Conservation (phyloP, 2,888 invertebrate species). For the Apamea sordens region DNA sequence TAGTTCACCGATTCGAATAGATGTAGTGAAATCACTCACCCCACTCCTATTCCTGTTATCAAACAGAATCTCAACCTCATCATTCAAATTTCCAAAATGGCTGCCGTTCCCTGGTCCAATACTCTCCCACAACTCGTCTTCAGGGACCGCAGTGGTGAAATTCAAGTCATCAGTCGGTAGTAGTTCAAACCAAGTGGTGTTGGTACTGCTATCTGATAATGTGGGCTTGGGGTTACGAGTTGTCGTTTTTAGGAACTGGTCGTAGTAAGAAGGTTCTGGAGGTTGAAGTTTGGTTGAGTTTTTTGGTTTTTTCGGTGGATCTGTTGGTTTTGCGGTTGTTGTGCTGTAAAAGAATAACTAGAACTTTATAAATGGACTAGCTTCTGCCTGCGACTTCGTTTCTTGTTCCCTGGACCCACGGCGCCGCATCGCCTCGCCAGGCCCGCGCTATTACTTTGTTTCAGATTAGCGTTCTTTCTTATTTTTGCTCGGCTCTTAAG, state of each 20-base stretch:
- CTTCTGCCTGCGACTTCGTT: not conserved
- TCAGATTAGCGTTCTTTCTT: not conserved
- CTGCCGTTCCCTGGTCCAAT: conserved; percentile 79
- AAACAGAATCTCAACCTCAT: conserved; percentile 87
- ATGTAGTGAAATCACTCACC: conserved; percentile 71
- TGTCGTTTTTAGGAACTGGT: conserved; percentile 88
- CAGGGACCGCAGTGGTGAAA: conserved; percentile 76
- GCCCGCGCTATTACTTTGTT: no score
- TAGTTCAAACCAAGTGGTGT: conserved; percentile 86
- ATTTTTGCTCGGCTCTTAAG: not conserved
- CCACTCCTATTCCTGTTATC: conserved; percentile 72
- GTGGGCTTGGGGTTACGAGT: conserved; percentile 72
- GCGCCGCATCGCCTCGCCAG: no score
- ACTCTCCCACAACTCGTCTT: conserved; percentile 86
- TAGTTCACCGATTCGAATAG: no score
- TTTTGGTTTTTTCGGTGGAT: conserved; percentile 67
- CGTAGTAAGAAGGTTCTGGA: conserved; percentile 84
- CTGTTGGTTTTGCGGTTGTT: conserved; percentile 70
- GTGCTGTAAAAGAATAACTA: conserved; percentile 70
- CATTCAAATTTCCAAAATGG: conserved; percentile 81
- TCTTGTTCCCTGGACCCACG: no score
- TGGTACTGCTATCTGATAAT: conserved; percentile 75
- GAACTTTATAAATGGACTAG: not conserved
- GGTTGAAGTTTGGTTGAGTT: conserved; percentile 77
- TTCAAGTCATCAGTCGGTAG: conserved; percentile 80